These are phyloP conservation scores for Mythimna pallens DNA, from an alignment of 2,888 invertebrate genomes.

Conservation along the genomic window DNA sequence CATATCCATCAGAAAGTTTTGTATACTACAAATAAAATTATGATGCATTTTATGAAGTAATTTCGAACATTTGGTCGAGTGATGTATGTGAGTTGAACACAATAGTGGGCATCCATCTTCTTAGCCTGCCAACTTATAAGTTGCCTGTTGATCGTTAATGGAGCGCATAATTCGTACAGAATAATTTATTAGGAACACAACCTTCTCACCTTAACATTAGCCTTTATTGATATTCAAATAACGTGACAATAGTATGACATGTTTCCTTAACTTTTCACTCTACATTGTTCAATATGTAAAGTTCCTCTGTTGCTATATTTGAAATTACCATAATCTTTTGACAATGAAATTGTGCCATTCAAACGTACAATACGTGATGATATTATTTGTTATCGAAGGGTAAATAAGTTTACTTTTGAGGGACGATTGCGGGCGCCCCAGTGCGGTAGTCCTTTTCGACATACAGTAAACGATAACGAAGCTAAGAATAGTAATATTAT, in stretches of 20 bases:
- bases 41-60: constrained; percentile 42
- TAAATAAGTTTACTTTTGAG: constrained; percentile 42
- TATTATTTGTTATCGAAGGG: constrained; percentile 36
- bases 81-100: constrained; percentile 50
- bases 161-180: constrained; percentile 66
- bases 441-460: constrained; percentile 12
- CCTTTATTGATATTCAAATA: constrained; percentile 66
- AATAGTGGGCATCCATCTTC: constrained; percentile 59
- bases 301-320: constrained; percentile 43
- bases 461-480: constrained; percentile 32
- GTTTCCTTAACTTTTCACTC: constrained; percentile 51
- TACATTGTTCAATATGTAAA: constrained; percentile 45
- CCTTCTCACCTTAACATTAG: constrained; percentile 47
- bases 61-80: constrained; percentile 36
- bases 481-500: constrained; percentile 61
- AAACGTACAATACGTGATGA: constrained; percentile 52
- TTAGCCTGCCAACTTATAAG: constrained; percentile 43
- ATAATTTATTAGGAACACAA: constrained; percentile 50
- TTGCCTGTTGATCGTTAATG: constrained; percentile 66
- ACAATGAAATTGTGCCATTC: constrained; percentile 37
- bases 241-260: constrained; percentile 42
- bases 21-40: constrained; percentile 26
- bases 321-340: constrained; percentile 61
- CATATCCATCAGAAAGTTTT: constrained; percentile 40
- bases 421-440: constrained; percentile 21